These are phyloP conservation scores for Drosophila formosana DNA, from an alignment of 2,888 invertebrate genomes.

Conservation along the genomic window DNA sequence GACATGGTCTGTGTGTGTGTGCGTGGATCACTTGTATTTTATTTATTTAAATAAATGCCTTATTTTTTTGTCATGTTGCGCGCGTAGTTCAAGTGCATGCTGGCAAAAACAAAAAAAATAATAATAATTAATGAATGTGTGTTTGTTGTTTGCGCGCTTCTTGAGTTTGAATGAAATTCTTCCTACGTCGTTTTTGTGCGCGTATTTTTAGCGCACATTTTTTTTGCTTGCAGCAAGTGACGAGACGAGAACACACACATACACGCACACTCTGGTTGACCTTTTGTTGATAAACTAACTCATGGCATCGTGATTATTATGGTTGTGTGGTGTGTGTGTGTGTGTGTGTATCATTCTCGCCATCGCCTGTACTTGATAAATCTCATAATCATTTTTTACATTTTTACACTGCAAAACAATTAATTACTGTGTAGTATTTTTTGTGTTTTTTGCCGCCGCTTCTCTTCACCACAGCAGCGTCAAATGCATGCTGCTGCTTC, in stretches of 20 bases:
- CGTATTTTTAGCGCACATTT: slow-evolving; percentile 21
- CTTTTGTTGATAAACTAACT: slow-evolving; percentile 54
- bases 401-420: not conserved
- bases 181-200: not conserved
- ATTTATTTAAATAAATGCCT: slow-evolving; percentile 70
- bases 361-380: not conserved
- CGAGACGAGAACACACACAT: slow-evolving; percentile 6
- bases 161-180: slow-evolving; percentile 33
- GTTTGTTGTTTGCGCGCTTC: slow-evolving; percentile 7
- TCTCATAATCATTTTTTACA: not conserved
- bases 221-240: slow-evolving; percentile 9
- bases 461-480: slow-evolving; percentile 15
- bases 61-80: slow-evolving; percentile 31
- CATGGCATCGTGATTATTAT: slow-evolving; percentile 7
- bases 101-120: slow-evolving; percentile 28
- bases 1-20: slow-evolving; percentile 20
- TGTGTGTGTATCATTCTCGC: not conserved
- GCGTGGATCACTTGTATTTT: slow-evolving; percentile 70
- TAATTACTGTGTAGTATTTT: slow-evolving; percentile 15
- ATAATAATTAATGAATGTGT: slow-evolving; percentile 34
- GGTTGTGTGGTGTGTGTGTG: not conserved
- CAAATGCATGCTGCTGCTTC: slow-evolving; percentile 50
- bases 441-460: slow-evolving; percentile 1
- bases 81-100: slow-evolving; percentile 70
- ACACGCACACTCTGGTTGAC: slow-evolving; percentile 32